Conservation (phyloP, 2,797 vertebrate genomes). For the Trematomus bernacchii region DNA sequence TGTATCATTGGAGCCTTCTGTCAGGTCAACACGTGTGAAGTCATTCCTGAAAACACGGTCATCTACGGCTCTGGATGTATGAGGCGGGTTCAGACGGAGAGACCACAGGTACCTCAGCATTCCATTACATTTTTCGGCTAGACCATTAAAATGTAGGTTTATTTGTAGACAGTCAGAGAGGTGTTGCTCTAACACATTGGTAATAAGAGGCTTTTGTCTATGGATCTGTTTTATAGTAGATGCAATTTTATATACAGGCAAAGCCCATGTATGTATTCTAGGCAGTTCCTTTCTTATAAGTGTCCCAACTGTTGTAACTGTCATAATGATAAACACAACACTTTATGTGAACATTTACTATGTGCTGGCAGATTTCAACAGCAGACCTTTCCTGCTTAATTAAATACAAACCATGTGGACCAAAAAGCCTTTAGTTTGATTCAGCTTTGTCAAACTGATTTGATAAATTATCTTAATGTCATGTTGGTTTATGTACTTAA, state of each 20-base stretch:
- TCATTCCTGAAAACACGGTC: constrained; percentile 96
- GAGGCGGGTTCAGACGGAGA: constrained; percentile 95
- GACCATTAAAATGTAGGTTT: background rate
- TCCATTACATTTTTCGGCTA: background rate
- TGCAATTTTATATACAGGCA: background rate
- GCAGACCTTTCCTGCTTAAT: background rate
- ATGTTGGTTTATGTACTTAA: background rate
- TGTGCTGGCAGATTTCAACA: background rate
- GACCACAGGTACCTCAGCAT: constrained; percentile 89
- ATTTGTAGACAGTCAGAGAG: background rate
- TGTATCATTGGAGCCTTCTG: constrained; percentile 98
- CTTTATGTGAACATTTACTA: background rate
- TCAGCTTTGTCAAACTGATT: background rate
- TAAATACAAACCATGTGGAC: background rate
- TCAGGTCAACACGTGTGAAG: constrained; percentile 94
- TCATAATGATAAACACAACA: background rate
- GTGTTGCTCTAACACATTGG: background rate
- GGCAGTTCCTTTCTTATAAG: background rate
- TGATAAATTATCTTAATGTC: too few species aligned
- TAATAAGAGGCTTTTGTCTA: background rate
- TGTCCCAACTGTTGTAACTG: background rate
- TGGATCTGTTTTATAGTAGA: background rate
- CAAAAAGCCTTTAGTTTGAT: background rate
- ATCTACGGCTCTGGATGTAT: constrained; percentile 95
- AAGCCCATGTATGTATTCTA: background rate